Percentiles rank a stretch among this genome's conserved stretches.
Evolutionary conservation across 2,113 vertebrate species (phyloP).

Genomic region (Parus major): DNA sequence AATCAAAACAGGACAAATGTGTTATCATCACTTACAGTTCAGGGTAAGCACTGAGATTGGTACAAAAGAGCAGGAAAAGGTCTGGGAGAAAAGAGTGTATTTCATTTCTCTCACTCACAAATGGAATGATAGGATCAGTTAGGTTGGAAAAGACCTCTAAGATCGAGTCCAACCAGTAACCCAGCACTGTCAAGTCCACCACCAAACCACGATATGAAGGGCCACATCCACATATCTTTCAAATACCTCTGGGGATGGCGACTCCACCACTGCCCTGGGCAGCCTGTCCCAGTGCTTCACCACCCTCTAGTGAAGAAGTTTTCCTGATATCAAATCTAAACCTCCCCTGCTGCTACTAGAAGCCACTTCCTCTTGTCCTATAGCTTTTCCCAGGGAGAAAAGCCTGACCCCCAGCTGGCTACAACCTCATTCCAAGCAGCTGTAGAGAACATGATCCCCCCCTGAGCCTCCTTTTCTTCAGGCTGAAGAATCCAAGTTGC

Average conservation of each 20-base stretch:
- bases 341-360: rapidly evolving
- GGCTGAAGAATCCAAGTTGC: neutral
- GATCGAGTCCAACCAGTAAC: rapidly evolving
- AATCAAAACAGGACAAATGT: neutral
- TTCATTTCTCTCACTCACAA: neutral
- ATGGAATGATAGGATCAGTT: neutral
- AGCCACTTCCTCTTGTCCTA: neutral
- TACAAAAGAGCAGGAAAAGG: neutral
- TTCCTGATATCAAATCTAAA: neutral
- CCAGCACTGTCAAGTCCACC: neutral
- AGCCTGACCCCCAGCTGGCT: neutral
- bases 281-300: neutral
- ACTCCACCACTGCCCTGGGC: too few relatives aligned
- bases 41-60: neutral
- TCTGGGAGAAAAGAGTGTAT: neutral
- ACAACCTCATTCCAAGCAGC: neutral
- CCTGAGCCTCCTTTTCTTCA: neutral
- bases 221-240: neutral
- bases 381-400: neutral
- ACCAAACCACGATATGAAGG: neutral
- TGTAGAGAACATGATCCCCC: neutral
- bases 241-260: neutral
- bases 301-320: neutral
- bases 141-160: neutral
- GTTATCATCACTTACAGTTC: neutral